Evolutionary conservation across 2,888 invertebrate genomes (phyloP).

Genomic region (Autographa pulchrina): DNA sequence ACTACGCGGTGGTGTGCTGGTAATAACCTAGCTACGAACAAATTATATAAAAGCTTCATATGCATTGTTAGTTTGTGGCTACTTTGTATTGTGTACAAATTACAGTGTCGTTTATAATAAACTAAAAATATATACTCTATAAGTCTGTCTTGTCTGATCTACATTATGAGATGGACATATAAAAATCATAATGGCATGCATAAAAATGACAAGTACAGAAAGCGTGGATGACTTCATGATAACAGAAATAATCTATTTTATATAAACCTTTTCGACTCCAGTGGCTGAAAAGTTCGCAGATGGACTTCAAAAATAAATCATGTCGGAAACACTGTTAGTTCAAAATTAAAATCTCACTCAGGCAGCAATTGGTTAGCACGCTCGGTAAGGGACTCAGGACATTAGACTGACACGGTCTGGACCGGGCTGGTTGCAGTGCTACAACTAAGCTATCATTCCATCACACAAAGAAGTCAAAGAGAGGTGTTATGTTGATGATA

Average conservation of each 20-base stretch:
- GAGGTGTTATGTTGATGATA: slow-evolving; percentile 85
- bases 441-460: slow-evolving; percentile 87
- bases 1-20: slow-evolving; percentile 68
- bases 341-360: slow-evolving; percentile 86
- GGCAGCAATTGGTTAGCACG: slow-evolving; percentile 89
- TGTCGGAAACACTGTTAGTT: slow-evolving; percentile 80
- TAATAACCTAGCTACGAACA: slow-evolving; percentile 70
- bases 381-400: slow-evolving; percentile 73
- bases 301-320: slow-evolving; percentile 90
- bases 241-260: slow-evolving; percentile 55
- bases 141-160: slow-evolving; percentile 68
- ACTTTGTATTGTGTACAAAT: slow-evolving; percentile 77
- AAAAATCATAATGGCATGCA: slow-evolving; percentile 85
- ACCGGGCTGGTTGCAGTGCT: slow-evolving; percentile 72
- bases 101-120: slow-evolving; percentile 75
- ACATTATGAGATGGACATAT: slow-evolving; percentile 74
- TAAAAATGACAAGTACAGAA: slow-evolving; percentile 72
- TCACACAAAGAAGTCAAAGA: slow-evolving; percentile 85
- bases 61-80: slow-evolving; percentile 82
- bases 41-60: slow-evolving; percentile 71
- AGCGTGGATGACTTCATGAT: slow-evolving; percentile 71
- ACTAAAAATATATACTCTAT: slow-evolving; percentile 68
- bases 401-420: slow-evolving; percentile 70
- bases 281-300: slow-evolving; percentile 65
- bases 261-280: slow-evolving; percentile 61